These are phyloP conservation scores for Leiothrix lutea DNA, from an alignment of 2,113 vertebrate species.

Conservation along the genomic window DNA sequence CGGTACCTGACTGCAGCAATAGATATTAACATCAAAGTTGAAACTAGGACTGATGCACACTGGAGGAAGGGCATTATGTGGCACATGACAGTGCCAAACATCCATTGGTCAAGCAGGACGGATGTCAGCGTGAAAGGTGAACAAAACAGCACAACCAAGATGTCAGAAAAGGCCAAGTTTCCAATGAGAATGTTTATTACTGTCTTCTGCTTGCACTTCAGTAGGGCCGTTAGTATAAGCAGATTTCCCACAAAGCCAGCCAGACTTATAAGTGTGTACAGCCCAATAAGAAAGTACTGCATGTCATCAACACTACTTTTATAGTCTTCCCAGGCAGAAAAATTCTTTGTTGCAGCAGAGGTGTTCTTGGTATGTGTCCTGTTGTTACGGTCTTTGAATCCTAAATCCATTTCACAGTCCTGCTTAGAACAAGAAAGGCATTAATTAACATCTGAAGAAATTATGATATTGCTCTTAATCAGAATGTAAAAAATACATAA, in stretches of 20 bases:
- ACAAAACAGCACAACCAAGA: conserved; percentile 82
- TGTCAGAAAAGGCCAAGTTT: conserved; percentile 84
- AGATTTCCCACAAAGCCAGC: conserved; percentile 82
- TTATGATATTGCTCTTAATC: background rate
- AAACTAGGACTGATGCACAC: conserved; percentile 79
- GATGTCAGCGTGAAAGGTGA: conserved; percentile 82
- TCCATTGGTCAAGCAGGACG: conserved; percentile 80
- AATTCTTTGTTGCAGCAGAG: conserved; percentile 59
- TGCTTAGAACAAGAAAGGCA: conserved; percentile 60
- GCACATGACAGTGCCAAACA: conserved; percentile 82
- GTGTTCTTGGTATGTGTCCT: conserved; percentile 63
- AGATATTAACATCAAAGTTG: conserved; percentile 82
- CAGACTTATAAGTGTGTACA: conserved; percentile 82
- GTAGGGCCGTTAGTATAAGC: conserved; percentile 75
- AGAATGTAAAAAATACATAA: background rate
- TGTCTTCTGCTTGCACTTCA: conserved; percentile 77
- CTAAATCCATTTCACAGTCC: conserved; percentile 76
- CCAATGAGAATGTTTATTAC: conserved; percentile 82
- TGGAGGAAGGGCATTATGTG: conserved; percentile 83
- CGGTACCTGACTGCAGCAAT: conserved; percentile 82
- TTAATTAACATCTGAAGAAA: conserved; percentile 36
- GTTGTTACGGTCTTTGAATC: conserved; percentile 62
- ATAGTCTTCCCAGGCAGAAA: conserved; percentile 82
- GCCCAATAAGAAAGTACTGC: conserved; percentile 82
- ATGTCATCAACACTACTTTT: conserved; percentile 80